Conservation (phyloP, 2,113 vertebrate genomes). For the Mastomys coucha region DNA sequence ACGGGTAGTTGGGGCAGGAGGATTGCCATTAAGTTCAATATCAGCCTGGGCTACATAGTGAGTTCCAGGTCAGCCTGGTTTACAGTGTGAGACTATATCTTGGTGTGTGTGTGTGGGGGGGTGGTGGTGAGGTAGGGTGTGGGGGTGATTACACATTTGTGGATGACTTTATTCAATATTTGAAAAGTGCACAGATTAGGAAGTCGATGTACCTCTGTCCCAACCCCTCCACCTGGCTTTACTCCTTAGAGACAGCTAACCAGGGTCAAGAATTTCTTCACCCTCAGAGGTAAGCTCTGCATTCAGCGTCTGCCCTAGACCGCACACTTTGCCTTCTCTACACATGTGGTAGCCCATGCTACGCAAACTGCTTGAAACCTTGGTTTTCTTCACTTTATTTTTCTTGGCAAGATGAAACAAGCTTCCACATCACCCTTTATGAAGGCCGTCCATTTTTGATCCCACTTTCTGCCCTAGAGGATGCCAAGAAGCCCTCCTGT, state of each 20-base stretch:
- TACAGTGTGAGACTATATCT: neutral
- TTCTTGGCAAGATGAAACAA: conserved; percentile 45
- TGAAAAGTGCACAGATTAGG: neutral
- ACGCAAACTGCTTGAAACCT: neutral
- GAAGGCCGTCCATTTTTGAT: conserved; percentile 26
- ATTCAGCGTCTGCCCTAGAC: neutral
- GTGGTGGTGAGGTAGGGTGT: no score
- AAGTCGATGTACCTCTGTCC: neutral
- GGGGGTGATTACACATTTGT: neutral
- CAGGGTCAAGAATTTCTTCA: neutral
- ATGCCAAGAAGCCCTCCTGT: conserved; percentile 17
- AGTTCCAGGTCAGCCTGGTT: neutral
- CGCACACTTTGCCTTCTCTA: neutral
- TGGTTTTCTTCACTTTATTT: conserved; percentile 17
- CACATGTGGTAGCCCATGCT: neutral
- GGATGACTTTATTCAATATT: conserved; percentile 17
- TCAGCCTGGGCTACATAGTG: neutral
- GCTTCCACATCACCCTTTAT: neutral
- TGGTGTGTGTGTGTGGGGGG: neutral
- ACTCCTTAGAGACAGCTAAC: neutral
- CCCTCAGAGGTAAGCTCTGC: neutral
- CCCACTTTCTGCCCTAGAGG: neutral
- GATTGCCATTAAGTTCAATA: neutral
- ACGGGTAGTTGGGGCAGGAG: neutral
- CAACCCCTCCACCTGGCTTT: neutral